Base-by-base conservation (phyloP, 2,113 vertebrate species). In the Reinhardtius hippoglossoides region DNA sequence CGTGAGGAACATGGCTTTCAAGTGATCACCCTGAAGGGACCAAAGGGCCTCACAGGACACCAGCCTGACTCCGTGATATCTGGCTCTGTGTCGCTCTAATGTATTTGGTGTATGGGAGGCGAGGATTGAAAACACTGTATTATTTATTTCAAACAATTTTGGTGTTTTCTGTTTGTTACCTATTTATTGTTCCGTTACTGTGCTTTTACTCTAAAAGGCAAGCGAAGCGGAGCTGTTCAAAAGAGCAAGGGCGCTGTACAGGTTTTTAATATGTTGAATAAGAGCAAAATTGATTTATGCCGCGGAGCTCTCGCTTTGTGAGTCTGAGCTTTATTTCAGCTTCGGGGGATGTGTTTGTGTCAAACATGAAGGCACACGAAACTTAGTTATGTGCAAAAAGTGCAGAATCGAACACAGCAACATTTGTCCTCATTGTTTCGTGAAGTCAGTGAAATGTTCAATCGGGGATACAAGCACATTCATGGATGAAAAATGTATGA, bases 111-210 rank as follows among this genome's bases (percentile, higher is more conserved):
- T 74, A 82, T 9, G 0, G 63, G 66, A 78, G 78, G 48, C 54
- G 37, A 78, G 63, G 40, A 80, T 73, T 71, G 46, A 87, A 88
- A 75, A 87, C 21, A 72, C 54, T 86, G 80, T 86, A 67, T 85
- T 89, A 91, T 92, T 92, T 92, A 90, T 89, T 89, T 88, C 63
- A 77, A 86, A 69, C 14, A 23, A 80, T 66, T 82, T 72, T 58
- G 68, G 68, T 85, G 74, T 88, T 81, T 77, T 78, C 60, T 78
- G 77, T 87, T 61, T 68, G 73, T 80, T 77, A 75, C 54, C 72
- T 93, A 91, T 93, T 90, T 90, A 89, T 90, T 90, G 67, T 80
- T 83, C 62, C 52, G 26, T 77, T 86, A 52, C n/a, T 72, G 68
- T 85, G 77, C 85, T 85, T 86, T 89, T 75, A 74, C 72, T 84